Percentiles rank a stretch among this genome's conserved stretches.
These are phyloP conservation scores for Drosophila littoralis DNA, from an alignment of 1,140 invertebrate genomes.

Conservation along the genomic window DNA sequence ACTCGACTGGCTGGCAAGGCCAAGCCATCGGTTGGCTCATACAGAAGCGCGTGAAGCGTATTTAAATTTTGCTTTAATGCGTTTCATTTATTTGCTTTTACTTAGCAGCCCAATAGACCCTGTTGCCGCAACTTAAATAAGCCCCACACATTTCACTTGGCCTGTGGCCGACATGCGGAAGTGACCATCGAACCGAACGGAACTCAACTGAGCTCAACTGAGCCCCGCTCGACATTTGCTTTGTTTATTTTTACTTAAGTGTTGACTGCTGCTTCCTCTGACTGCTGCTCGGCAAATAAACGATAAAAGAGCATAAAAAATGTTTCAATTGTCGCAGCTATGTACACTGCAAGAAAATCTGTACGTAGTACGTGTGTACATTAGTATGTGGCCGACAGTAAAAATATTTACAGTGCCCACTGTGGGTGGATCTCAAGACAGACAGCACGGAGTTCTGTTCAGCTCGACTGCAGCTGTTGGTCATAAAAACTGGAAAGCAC, in stretches of 20 bases:
- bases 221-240: constrained; percentile 47
- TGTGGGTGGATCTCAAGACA: constrained; percentile 18
- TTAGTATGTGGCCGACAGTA: constrained; percentile 44
- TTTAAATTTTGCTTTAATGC: constrained; percentile 63
- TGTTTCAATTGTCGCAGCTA: constrained; percentile 73
- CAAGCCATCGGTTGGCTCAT: constrained; percentile 42
- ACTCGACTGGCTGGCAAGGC: constrained; percentile 63
- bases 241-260: constrained; percentile 75
- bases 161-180: constrained; percentile 43
- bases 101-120: constrained; percentile 39
- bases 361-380: constrained; percentile 32
- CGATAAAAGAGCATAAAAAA: constrained; percentile 79
- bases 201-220: constrained; percentile 31
- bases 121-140: constrained; percentile 31
- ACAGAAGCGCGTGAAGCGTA: constrained; percentile 51
- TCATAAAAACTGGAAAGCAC: constrained; percentile 55
- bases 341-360: constrained; percentile 63
- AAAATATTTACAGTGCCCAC: constrained; percentile 62
- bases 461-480: constrained; percentile 62
- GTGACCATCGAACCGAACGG: constrained; percentile 30
- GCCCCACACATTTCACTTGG: constrained; percentile 29
- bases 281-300: constrained; percentile 59
- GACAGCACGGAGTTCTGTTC: constrained; percentile 34
- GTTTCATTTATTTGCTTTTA: constrained; percentile 57
- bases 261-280: constrained; percentile 45